A percentile compares a stretch with the other conserved stretches of the same genome.
Evolutionary conservation across 2,113 vertebrate species (phyloP).

Genomic region (Oryzias curvinotus): DNA sequence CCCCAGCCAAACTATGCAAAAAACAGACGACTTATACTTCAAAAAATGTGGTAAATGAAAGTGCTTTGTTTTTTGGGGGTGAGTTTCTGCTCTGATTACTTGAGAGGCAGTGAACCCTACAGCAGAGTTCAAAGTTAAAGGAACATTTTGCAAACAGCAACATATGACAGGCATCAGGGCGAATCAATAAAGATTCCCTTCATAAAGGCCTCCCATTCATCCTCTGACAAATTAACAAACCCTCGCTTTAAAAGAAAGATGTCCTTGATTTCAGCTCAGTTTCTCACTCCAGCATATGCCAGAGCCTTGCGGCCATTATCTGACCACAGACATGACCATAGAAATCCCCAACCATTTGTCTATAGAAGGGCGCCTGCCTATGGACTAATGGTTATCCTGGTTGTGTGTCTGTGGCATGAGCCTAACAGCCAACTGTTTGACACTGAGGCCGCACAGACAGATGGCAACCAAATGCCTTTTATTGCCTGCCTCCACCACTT

Average conservation of each 20-base stretch:
- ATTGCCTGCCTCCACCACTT: conserved; percentile 69
- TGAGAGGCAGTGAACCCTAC: no score
- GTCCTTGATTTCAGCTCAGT: conserved; percentile 12
- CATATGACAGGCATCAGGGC: no score
- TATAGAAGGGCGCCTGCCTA: conserved; percentile 60
- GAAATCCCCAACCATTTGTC: conserved; percentile 60
- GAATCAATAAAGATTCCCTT: conserved; percentile 28
- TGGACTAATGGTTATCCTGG: conserved; percentile 72
- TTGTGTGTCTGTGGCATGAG: conserved; percentile 62
- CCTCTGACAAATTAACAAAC: conserved; percentile 41
- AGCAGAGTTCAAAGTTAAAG: no score
- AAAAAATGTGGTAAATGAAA: no score
- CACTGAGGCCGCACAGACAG: conserved; percentile 70
- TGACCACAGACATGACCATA: conserved; percentile 59
- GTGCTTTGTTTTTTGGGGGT: no score
- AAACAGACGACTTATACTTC: no score
- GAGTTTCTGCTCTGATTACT: no score
- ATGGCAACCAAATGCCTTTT: conserved; percentile 77
- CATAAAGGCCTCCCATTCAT: conserved; percentile 29
- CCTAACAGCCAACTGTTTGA: conserved; percentile 69
- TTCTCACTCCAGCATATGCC: conserved; percentile 40
- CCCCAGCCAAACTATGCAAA: no score
- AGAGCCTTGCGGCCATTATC: conserved; percentile 42
- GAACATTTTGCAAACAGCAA: no score
- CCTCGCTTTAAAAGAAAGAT: conserved; percentile 18